Conservation (phyloP, 1,140 invertebrate genomes). For the Odontomachus brunneus region DNA sequence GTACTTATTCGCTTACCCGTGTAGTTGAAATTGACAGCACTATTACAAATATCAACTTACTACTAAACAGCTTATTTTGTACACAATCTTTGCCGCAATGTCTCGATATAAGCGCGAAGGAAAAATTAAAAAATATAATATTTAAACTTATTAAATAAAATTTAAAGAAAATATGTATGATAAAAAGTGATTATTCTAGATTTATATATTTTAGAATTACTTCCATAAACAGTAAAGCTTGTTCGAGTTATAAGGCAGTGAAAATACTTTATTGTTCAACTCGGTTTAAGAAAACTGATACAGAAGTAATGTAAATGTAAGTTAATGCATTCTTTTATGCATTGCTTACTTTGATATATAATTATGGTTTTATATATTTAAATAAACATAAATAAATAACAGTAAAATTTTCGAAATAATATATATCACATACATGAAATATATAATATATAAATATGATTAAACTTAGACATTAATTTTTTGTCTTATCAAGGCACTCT, state of each 20-base stretch:
- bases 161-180: background rate
- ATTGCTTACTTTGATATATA: background rate
- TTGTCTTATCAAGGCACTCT: conserved; percentile 36
- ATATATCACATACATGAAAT: too few relatives aligned
- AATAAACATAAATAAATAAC: too few relatives aligned
- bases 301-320: background rate
- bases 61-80: conserved; percentile 2
- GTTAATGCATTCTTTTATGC: background rate
- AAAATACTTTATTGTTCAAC: conserved; percentile 6
- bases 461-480: background rate
- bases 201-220: background rate
- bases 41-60: conserved; percentile 17
- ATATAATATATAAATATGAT: background rate
- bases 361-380: background rate
- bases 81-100: background rate
- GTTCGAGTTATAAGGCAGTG: conserved; percentile 2
- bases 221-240: background rate
- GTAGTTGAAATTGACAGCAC: too few relatives aligned
- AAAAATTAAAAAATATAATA: conserved; percentile 11
- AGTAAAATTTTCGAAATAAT: too few relatives aligned
- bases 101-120: background rate
- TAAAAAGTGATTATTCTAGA: background rate
- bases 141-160: conserved; percentile 1
- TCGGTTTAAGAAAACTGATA: background rate
- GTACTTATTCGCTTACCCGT: too few relatives aligned